phyloP scores from a whole-genome alignment of 2,113 vertebrate genomes.

The Brienomyrus brachyistius region DNA sequence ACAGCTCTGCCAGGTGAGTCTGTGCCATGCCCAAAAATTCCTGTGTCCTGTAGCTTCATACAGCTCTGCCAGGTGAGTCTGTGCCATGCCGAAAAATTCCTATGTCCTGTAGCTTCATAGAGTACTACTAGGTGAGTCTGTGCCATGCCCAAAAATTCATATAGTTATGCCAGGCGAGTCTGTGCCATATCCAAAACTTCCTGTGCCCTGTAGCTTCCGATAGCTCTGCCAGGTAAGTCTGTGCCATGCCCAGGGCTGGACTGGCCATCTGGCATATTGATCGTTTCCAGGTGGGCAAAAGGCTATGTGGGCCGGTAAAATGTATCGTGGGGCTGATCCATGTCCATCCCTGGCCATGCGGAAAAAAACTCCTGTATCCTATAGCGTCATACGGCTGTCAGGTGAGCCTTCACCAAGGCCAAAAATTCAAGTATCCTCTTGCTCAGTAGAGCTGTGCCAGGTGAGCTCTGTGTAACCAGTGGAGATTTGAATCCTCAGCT shows the following conservation, averaged over 20 bases:
- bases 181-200: neutral
- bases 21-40: neutral
- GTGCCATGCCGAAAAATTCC: neutral
- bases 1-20: neutral
- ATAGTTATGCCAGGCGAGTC: neutral
- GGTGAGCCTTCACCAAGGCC: neutral
- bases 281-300: neutral
- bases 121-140: neutral
- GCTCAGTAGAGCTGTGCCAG: neutral
- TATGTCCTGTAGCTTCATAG: neutral
- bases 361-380: neutral
- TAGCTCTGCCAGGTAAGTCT: neutral
- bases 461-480: neutral
- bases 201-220: neutral
- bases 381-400: neutral
- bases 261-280: neutral
- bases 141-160: neutral
- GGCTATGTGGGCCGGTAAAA: neutral
- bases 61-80: neutral
- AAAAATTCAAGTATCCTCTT: neutral
- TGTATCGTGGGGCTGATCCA: neutral
- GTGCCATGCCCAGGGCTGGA: neutral
- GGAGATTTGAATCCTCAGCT: neutral
- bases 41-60: neutral
- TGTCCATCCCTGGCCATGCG: neutral